Conservation (phyloP, 1,140 invertebrate genomes). For the Adoxophyes honmai region DNA sequence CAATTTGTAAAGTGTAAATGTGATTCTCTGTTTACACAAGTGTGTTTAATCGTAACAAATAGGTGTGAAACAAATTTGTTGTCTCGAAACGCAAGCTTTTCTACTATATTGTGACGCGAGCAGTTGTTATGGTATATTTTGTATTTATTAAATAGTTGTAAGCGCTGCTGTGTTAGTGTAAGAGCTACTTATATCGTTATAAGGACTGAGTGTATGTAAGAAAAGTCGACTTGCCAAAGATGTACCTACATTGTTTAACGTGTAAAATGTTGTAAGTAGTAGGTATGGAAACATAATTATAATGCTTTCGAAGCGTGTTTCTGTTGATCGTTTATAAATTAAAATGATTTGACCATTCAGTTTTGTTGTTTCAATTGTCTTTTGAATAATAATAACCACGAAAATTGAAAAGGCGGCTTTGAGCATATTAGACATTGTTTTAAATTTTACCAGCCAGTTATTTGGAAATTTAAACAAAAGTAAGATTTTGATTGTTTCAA, state of each 20-base stretch:
- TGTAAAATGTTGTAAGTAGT: constrained; percentile 46
- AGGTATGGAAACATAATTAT: constrained; percentile 21
- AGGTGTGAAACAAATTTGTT: neutral
- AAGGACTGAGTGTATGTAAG: constrained; percentile 22
- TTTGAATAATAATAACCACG: too few species aligned
- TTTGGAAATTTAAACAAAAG: too few species aligned
- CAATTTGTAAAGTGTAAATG: too few species aligned
- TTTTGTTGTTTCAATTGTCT: constrained; percentile 18
- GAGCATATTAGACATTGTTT: too few species aligned
- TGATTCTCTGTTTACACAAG: too few species aligned
- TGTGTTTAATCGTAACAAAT: too few species aligned
- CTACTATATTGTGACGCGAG: neutral
- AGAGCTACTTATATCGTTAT: neutral
- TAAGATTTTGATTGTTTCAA: too few species aligned
- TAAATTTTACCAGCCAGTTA: too few species aligned
- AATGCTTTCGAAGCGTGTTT: constrained; percentile 44
- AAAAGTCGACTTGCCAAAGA: constrained; percentile 68
- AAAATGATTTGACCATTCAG: constrained; percentile 22
- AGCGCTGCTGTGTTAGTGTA: constrained; percentile 8
- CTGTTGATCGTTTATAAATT: constrained; percentile 68
- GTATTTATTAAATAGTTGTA: constrained; percentile 11
- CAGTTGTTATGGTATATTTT: constrained; percentile 4
- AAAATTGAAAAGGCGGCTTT: too few species aligned
- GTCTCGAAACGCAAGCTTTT: neutral
- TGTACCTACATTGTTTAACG: constrained; percentile 46